Percentiles rank a stretch among this genome's conserved stretches.
Conservation (phyloP, 2,888 invertebrate species). For the Tetranychus truncatus region DNA sequence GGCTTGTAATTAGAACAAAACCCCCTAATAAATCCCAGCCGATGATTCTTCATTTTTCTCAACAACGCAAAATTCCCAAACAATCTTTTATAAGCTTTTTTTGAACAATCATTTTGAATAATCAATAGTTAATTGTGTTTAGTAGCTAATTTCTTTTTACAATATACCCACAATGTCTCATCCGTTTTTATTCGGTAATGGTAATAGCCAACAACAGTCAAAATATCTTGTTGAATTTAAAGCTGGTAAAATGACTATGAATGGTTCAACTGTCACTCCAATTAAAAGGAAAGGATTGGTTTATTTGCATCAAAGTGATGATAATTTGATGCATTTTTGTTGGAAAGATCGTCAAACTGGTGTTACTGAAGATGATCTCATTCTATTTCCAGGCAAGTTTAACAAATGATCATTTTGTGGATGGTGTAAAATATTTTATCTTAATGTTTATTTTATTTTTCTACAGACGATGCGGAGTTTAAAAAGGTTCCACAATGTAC, state of each 20-base stretch:
- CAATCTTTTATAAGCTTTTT: too few species aligned
- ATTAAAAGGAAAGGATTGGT: slow-evolving; percentile 85
- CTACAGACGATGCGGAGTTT: slow-evolving; percentile 86
- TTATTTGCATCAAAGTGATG: slow-evolving; percentile 88
- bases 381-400: slow-evolving; percentile 16
- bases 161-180: slow-evolving; percentile 25
- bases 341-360: slow-evolving; percentile 94
- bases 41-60: too few species aligned
- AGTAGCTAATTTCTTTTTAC: background rate
- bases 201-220: slow-evolving; percentile 55
- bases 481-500: slow-evolving; percentile 82
- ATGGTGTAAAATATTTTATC: background rate
- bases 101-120: too few species aligned
- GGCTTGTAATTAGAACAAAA: too few species aligned
- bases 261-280: slow-evolving; percentile 76
- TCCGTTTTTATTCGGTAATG: slow-evolving; percentile 36
- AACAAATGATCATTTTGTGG: background rate
- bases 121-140: too few species aligned
- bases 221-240: slow-evolving; percentile 82
- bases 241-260: slow-evolving; percentile 82
- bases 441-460: slow-evolving; percentile 32
- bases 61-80: too few species aligned
- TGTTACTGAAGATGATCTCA: slow-evolving; percentile 56
- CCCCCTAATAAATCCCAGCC: too few species aligned
- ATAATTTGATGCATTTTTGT: slow-evolving; percentile 94